phyloP scores from a whole-genome alignment of 30 jellyfish, hydroid and myxozoan genomes.

The Turritopsis rubra region DNA sequence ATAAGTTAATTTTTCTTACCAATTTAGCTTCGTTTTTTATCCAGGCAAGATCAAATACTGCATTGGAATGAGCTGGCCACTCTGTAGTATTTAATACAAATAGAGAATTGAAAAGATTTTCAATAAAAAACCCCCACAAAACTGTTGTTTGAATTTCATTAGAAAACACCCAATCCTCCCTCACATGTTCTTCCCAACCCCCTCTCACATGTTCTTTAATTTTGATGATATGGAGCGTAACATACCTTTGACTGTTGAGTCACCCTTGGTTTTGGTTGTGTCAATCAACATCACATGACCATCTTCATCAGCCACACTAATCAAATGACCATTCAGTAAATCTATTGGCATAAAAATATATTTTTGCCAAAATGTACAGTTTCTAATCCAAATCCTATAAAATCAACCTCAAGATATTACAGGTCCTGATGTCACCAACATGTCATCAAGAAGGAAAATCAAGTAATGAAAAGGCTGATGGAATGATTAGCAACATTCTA shows the following conservation, averaged over 20 bases:
- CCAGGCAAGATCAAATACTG: conserved; percentile 98
- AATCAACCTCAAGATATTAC: too few relatives aligned
- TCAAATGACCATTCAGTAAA: conserved; percentile 62
- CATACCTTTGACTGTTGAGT: conserved; percentile 63
- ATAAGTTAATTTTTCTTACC: too few relatives aligned
- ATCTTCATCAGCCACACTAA: conserved; percentile 99
- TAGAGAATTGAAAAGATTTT: not conserved
- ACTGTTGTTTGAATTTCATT: not conserved
- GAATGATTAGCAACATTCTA: too few relatives aligned
- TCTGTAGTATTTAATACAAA: conserved; percentile 17
- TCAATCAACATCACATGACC: conserved; percentile 81
- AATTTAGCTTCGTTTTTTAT: conserved; percentile 58
- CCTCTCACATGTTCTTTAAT: not conserved
- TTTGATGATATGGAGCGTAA: not conserved
- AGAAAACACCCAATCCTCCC: conserved; percentile 11
- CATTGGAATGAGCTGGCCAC: conserved; percentile 99
- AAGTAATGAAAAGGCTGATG: too few relatives aligned
- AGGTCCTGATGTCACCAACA: not conserved
- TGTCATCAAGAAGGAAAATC: too few relatives aligned
- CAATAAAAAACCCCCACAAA: not conserved
- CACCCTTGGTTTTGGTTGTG: conserved; percentile 43
- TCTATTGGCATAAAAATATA: conserved; percentile 31
- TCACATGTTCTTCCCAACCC: too few relatives aligned
- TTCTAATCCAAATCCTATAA: not conserved
- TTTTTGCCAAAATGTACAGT: not conserved